Evolutionary conservation across 2,888 invertebrate species (phyloP).

Genomic region (Cantharis nigra): DNA sequence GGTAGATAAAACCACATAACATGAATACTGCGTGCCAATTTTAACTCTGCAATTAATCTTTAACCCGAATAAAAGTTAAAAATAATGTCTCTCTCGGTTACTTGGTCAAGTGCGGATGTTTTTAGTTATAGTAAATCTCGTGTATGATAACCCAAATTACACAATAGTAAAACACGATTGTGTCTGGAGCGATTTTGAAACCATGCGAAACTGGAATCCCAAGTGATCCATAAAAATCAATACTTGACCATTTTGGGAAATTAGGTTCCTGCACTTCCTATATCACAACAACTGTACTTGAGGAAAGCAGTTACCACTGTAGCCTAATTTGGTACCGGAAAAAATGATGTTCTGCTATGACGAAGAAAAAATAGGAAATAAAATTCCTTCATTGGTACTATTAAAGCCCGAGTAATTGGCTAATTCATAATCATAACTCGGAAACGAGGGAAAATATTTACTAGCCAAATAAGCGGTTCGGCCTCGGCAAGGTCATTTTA

Average conservation of each 20-base stretch:
- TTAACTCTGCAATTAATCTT: background rate
- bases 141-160: background rate
- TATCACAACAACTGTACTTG: too few species aligned
- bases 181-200: background rate
- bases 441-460: background rate
- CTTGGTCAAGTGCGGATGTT: background rate
- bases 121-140: background rate
- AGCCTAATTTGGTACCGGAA: too few species aligned
- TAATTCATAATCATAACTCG: background rate
- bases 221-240: background rate
- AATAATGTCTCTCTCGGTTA: background rate
- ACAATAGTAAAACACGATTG: background rate
- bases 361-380: background rate
- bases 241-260: background rate
- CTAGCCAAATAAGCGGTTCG: background rate
- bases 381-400: background rate
- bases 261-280: background rate
- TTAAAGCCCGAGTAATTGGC: background rate
- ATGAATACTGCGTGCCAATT: background rate
- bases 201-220: background rate
- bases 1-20: background rate
- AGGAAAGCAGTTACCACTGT: too few species aligned
- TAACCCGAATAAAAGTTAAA: background rate
- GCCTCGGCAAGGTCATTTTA: background rate
- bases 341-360: background rate